These are phyloP conservation scores for Spea multiplicata DNA, from an alignment of 2,113 vertebrate species.

Conservation along the genomic window DNA sequence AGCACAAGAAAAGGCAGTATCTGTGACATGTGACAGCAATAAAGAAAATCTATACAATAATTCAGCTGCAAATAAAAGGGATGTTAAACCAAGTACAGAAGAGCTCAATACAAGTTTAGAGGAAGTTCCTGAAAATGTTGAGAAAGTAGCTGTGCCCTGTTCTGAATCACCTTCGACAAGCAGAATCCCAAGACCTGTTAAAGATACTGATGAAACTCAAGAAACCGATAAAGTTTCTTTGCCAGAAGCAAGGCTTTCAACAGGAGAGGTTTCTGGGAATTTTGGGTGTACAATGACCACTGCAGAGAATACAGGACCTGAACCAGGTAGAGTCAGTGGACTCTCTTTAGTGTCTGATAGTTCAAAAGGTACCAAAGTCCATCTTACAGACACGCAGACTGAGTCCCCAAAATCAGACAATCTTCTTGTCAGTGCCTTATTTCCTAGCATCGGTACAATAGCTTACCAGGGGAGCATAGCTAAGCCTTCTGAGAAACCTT, in stretches of 20 bases:
- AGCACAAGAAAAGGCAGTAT: background rate
- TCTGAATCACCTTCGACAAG: background rate
- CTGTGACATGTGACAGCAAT: background rate
- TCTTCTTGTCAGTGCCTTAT: too few relatives aligned
- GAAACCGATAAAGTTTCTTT: background rate
- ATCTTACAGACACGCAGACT: background rate
- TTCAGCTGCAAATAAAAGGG: background rate
- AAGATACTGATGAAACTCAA: background rate
- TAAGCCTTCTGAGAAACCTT: too few relatives aligned
- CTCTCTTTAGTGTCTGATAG: background rate
- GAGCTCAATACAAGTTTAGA: too few relatives aligned
- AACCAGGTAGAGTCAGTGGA: background rate
- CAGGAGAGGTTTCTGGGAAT: background rate
- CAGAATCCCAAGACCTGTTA: background rate
- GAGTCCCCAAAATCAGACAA: background rate
- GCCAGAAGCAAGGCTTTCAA: background rate
- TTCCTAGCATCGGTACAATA: too few relatives aligned
- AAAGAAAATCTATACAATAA: background rate
- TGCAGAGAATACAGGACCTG: background rate
- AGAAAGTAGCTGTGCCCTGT: background rate
- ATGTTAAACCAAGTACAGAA: too few relatives aligned
- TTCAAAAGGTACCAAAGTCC: background rate
- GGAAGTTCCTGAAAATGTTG: too few relatives aligned
- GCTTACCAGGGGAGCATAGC: too few relatives aligned
- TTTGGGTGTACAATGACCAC: background rate